phyloP scores from a whole-genome alignment of 2,888 invertebrate species.

The Galerucella calmariensis region DNA sequence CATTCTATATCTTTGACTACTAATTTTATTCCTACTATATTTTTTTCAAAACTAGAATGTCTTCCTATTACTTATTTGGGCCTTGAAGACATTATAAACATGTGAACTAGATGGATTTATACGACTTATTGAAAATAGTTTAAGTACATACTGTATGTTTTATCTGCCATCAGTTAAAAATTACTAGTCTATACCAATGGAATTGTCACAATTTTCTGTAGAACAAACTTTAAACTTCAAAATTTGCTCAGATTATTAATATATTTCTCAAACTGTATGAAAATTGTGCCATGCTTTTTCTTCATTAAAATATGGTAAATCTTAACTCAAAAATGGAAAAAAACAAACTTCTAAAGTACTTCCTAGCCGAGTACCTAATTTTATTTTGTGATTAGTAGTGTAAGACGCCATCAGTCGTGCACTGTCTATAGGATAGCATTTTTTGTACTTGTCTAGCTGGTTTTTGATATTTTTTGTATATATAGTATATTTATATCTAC shows the following conservation, averaged over 20 bases:
- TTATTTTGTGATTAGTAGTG: conserved; percentile 51
- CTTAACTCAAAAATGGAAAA: conserved; percentile 34
- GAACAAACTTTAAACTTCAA: conserved; percentile 6
- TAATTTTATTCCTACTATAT: too few relatives aligned
- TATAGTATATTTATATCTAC: conserved; percentile 55
- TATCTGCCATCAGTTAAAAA: conserved; percentile 19
- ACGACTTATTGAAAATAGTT: not conserved
- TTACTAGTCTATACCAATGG: conserved; percentile 23
- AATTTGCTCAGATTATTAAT: conserved; percentile 34
- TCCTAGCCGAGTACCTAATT: conserved; percentile 45
- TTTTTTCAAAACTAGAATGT: not conserved
- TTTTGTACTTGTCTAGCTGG: conserved; percentile 53
- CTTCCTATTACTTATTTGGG: not conserved
- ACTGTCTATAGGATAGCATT: conserved; percentile 53
- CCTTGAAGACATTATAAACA: not conserved
- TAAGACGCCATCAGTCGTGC: conserved; percentile 49
- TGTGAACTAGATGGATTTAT: not conserved
- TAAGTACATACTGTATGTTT: conserved; percentile 13
- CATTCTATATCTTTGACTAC: too few relatives aligned
- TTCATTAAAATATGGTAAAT: conserved; percentile 36
- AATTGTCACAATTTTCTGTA: conserved; percentile 26
- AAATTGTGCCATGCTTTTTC: conserved; percentile 48
- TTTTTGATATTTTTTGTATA: conserved; percentile 60
- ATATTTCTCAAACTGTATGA: conserved; percentile 15
- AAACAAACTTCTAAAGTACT: conserved; percentile 48